Conservation (phyloP, 2,888 invertebrate genomes). For the Tetanocera ferruginea region DNA sequence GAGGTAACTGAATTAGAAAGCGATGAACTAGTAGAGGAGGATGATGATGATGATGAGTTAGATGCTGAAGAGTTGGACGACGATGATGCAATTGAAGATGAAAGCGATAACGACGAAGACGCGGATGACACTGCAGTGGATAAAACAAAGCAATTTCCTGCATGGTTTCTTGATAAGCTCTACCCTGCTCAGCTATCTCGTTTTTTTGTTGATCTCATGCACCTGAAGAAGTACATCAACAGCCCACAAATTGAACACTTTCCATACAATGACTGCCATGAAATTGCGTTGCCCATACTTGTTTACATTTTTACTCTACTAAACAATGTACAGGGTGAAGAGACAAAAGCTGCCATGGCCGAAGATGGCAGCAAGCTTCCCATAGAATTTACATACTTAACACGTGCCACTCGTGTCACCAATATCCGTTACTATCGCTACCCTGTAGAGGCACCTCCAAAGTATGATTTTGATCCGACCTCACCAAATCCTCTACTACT, state of each 20-base stretch:
- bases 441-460: slow-evolving; percentile 50
- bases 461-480: slow-evolving; percentile 54
- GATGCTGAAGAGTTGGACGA: slow-evolving; percentile 36
- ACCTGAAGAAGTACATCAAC: slow-evolving; percentile 76
- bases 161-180: slow-evolving; percentile 78
- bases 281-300: slow-evolving; percentile 75
- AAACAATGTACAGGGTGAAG: slow-evolving; percentile 55
- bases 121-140: slow-evolving; percentile 46
- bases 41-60: slow-evolving; percentile 32
- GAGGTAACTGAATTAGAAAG: slow-evolving; percentile 38
- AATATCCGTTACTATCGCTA: slow-evolving; percentile 62
- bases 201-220: slow-evolving; percentile 78
- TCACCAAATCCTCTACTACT: slow-evolving; percentile 58
- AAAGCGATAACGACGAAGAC: slow-evolving; percentile 40
- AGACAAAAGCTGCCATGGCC: slow-evolving; percentile 36
- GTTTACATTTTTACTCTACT: slow-evolving; percentile 73
- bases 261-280: slow-evolving; percentile 73
- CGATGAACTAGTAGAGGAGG: slow-evolving; percentile 46
- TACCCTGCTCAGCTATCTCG: slow-evolving; percentile 75
- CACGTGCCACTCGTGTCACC: slow-evolving; percentile 61
- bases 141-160: slow-evolving; percentile 68
- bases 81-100: slow-evolving; percentile 36
- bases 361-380: slow-evolving; percentile 48
- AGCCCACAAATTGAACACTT: slow-evolving; percentile 82
- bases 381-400: slow-evolving; percentile 63